Percentiles rank a stretch among this genome's conserved stretches.
These are phyloP conservation scores for Nomada ferruginata DNA, from an alignment of 2,888 invertebrate genomes.

Conservation along the genomic window DNA sequence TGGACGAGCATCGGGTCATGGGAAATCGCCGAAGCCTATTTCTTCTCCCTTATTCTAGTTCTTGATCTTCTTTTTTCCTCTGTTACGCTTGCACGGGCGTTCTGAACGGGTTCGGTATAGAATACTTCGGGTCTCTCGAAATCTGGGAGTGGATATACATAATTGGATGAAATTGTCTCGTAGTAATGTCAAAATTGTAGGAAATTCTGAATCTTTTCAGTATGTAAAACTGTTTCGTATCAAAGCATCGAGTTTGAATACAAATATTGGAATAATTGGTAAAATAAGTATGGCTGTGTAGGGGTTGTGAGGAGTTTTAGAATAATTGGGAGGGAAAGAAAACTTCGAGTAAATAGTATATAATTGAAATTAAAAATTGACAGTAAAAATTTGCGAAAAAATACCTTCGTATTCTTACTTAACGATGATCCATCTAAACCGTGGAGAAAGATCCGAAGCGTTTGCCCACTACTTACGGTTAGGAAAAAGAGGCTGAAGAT, in stretches of 20 bases:
- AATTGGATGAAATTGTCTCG: not conserved
- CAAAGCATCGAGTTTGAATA: no score
- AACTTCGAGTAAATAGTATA: not conserved
- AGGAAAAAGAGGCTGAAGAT: not conserved
- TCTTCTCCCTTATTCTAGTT: not conserved
- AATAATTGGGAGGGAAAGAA: no score
- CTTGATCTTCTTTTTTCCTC: not conserved
- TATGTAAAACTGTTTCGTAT: no score
- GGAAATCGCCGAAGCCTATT: not conserved
- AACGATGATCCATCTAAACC: not conserved
- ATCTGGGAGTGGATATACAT: slow-evolving; percentile 4
- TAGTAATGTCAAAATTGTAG: not conserved
- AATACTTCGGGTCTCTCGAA: not conserved
- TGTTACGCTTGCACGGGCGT: not conserved
- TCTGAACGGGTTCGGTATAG: not conserved
- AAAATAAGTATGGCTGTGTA: no score
- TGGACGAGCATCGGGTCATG: not conserved
- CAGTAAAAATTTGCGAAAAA: not conserved
- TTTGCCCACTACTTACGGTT: not conserved
- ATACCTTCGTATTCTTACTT: not conserved
- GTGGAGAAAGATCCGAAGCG: not conserved
- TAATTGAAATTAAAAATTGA: not conserved
- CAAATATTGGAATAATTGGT: no score
- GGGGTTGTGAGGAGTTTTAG: no score
- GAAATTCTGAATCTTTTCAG: no score